Percentiles rank a stretch among this genome's conserved stretches.
These are phyloP conservation scores for Cosmia pyralina DNA, from an alignment of 2,888 invertebrate genomes.

Conservation along the genomic window DNA sequence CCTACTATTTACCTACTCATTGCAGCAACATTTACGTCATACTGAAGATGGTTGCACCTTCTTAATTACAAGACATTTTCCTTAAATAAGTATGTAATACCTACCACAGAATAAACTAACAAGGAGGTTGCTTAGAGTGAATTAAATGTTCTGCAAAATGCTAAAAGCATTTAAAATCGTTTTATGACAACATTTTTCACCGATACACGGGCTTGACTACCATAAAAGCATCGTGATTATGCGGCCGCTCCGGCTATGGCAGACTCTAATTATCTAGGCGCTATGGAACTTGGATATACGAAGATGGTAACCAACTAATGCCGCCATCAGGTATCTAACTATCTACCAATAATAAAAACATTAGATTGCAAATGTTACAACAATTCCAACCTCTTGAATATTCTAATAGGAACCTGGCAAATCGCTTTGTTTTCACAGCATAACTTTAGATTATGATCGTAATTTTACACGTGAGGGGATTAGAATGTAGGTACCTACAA, in stretches of 20 bases:
- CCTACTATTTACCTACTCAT: slow-evolving; percentile 32
- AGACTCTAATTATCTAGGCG: slow-evolving; percentile 85
- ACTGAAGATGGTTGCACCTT: slow-evolving; percentile 60
- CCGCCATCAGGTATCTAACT: slow-evolving; percentile 48
- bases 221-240: slow-evolving; percentile 85
- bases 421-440: slow-evolving; percentile 38
- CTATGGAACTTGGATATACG: slow-evolving; percentile 80
- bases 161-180: slow-evolving; percentile 82
- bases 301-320: slow-evolving; percentile 71
- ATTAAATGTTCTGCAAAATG: slow-evolving; percentile 72
- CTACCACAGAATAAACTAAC: slow-evolving; percentile 62
- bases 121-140: slow-evolving; percentile 64
- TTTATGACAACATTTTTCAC: slow-evolving; percentile 88
- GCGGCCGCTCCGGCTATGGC: slow-evolving; percentile 84
- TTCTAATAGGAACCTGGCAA: slow-evolving; percentile 32
- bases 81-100: slow-evolving; percentile 48
- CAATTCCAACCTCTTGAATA: slow-evolving; percentile 34
- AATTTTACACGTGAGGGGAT: slow-evolving; percentile 37
- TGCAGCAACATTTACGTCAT: slow-evolving; percentile 57
- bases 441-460: slow-evolving; percentile 21
- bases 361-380: slow-evolving; percentile 57
- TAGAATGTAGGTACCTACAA: slow-evolving; percentile 45
- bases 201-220: slow-evolving; percentile 80
- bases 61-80: slow-evolving; percentile 57
- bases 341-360: slow-evolving; percentile 60